Percentiles rank a stretch among this genome's conserved stretches.
Evolutionary conservation across 2,797 vertebrate species (phyloP).

Genomic region (Molossus molossus): DNA sequence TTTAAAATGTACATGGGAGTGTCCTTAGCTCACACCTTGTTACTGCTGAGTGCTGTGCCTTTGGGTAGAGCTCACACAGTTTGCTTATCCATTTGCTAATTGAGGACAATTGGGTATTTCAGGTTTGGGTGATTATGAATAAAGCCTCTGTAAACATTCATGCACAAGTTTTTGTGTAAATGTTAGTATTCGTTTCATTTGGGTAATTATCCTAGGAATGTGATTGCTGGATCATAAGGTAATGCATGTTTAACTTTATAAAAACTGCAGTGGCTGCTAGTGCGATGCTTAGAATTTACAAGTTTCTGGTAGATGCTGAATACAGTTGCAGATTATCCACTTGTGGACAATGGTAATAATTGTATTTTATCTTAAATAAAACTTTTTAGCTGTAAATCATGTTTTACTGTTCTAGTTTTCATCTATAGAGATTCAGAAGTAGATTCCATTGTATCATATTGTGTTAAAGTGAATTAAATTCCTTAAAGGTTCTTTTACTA

Average conservation of each 20-base stretch:
- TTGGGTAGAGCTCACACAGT: background rate
- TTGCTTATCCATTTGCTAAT: background rate
- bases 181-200: background rate
- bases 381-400: background rate
- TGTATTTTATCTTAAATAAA: slow-evolving; percentile 11
- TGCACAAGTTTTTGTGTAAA: background rate
- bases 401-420: slow-evolving; percentile 53
- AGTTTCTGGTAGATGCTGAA: background rate
- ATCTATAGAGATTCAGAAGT: slow-evolving; percentile 47
- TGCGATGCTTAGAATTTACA: slow-evolving; percentile 7
- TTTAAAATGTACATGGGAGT: background rate
- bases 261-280: background rate
- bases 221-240: background rate
- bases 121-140: background rate
- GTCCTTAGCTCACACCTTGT: background rate
- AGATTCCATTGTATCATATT: slow-evolving; percentile 16
- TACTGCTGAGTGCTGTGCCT: background rate
- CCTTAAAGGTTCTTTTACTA: slow-evolving; percentile 30
- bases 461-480: slow-evolving; percentile 37
- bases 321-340: background rate
- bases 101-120: background rate
- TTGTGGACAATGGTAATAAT: background rate
- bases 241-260: background rate
- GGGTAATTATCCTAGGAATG: background rate
- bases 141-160: background rate